Evolutionary conservation across 2,797 vertebrate genomes (phyloP).

Genomic region (Sebastolobus altivelis): DNA sequence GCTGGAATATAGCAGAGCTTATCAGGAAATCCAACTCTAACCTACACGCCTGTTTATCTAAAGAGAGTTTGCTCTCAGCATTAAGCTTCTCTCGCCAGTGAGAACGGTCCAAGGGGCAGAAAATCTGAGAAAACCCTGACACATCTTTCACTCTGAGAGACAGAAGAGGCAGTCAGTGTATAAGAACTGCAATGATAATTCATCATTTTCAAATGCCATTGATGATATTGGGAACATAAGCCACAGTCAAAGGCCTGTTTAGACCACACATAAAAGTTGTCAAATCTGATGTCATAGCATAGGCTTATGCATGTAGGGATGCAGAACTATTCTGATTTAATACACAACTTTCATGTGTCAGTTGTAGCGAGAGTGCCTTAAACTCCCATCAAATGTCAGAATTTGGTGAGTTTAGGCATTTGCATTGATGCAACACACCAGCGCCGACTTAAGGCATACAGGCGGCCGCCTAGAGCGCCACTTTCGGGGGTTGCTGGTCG

Average conservation of each 20-base stretch:
- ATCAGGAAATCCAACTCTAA: not conserved
- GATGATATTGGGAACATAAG: not conserved
- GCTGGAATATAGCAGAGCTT: not conserved
- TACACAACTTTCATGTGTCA: not conserved
- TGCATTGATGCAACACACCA: not conserved
- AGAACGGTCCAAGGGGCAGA: not conserved
- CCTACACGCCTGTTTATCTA: constrained; percentile 4
- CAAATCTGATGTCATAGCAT: not conserved
- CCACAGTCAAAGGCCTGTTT: not conserved
- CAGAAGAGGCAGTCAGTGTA: not conserved
- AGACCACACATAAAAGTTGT: not conserved
- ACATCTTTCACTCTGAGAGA: not conserved
- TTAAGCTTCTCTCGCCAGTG: not conserved
- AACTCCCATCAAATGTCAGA: not conserved
- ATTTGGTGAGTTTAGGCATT: not conserved
- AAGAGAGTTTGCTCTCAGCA: constrained; percentile 4
- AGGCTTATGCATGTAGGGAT: not conserved
- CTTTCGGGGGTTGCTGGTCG: too few relatives aligned
- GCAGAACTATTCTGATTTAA: not conserved
- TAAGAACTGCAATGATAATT: not conserved
- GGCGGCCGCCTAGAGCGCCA: too few relatives aligned
- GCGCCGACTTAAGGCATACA: too few relatives aligned
- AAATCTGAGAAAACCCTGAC: constrained; percentile 1
- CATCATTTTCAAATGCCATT: not conserved
- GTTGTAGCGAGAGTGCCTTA: not conserved